These are phyloP conservation scores for Oscarella lobularis DNA, from an alignment of 37 sponge, comb jelly and placozoan species.

Conservation along the genomic window DNA sequence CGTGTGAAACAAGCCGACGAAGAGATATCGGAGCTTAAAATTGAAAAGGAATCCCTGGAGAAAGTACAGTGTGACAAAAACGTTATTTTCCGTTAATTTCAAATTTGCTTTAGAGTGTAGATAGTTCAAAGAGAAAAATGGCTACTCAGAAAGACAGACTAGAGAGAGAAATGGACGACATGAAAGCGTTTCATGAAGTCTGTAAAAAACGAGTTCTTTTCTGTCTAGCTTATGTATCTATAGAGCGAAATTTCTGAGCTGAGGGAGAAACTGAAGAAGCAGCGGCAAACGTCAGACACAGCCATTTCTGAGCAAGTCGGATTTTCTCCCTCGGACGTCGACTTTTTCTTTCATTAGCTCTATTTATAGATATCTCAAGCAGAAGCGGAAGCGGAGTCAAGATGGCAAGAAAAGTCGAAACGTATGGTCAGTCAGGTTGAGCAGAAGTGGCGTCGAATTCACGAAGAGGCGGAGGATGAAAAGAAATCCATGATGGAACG, in stretches of 20 bases:
- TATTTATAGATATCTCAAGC: slow-evolving; percentile 31
- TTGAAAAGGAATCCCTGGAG: slow-evolving; percentile 62
- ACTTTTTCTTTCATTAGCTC: too few relatives aligned
- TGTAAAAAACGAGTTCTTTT: too few relatives aligned
- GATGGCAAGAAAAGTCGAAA: slow-evolving; percentile 41
- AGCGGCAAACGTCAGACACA: slow-evolving; percentile 9
- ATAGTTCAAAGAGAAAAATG: slow-evolving; percentile 44
- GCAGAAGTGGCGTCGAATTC: slow-evolving; percentile 47
- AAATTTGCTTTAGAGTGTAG: slow-evolving; percentile 18
- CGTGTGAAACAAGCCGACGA: slow-evolving; percentile 50
- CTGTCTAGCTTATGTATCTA: too few relatives aligned
- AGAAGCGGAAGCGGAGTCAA: slow-evolving; percentile 63
- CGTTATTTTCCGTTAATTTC: neutral
- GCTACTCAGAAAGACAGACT: slow-evolving; percentile 40
- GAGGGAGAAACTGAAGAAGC: slow-evolving; percentile 12
- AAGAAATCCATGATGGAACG: neutral
- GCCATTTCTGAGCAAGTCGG: slow-evolving; percentile 35
- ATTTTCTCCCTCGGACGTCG: too few relatives aligned
- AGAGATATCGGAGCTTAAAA: slow-evolving; percentile 43
- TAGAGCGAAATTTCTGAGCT: slow-evolving; percentile 2
- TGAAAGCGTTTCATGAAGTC: slow-evolving; percentile 29
- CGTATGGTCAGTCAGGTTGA: slow-evolving; percentile 56
- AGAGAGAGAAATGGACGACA: slow-evolving; percentile 72
- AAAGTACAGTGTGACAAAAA: slow-evolving; percentile 19
- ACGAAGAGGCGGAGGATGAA: slow-evolving; percentile 27